Percentiles rank a stretch among this genome's conserved stretches.
Evolutionary conservation across 2,113 vertebrate species (phyloP).

Genomic region (Felis catus): DNA sequence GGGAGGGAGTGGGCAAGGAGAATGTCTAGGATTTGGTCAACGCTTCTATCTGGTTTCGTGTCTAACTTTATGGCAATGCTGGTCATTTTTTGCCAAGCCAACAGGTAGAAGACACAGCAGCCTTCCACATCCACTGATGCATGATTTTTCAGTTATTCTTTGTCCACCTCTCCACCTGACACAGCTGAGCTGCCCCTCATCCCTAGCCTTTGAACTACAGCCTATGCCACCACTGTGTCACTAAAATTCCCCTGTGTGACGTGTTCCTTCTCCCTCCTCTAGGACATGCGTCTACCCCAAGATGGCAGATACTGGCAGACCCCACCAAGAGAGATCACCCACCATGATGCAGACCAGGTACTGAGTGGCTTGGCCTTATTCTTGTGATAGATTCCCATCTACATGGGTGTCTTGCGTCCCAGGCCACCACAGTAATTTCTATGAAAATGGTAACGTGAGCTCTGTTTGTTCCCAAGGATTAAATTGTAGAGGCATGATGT

Average conservation of each 20-base stretch:
- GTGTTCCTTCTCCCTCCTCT: not conserved
- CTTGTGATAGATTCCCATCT: not conserved
- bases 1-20: not conserved
- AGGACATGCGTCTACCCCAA: not conserved
- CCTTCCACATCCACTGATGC: not conserved
- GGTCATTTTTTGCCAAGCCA: not conserved
- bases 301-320: not conserved
- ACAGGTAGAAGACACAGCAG: not conserved
- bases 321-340: not conserved
- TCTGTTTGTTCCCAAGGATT: not conserved
- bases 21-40: not conserved
- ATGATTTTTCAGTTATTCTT: not conserved
- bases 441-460: slow-evolving; percentile 30
- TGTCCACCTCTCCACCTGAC: not conserved
- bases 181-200: not conserved
- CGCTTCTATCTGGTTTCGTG: not conserved
- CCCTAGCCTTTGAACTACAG: not conserved
- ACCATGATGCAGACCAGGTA: not conserved
- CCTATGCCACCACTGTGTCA: not conserved
- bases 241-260: not conserved
- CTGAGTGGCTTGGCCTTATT: not conserved
- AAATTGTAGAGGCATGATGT: not conserved
- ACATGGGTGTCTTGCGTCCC: not conserved
- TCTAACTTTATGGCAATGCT: not conserved
- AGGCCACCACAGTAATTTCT: not conserved